Conservation (phyloP, 2,113 vertebrate species). For the Helogale parvula region DNA sequence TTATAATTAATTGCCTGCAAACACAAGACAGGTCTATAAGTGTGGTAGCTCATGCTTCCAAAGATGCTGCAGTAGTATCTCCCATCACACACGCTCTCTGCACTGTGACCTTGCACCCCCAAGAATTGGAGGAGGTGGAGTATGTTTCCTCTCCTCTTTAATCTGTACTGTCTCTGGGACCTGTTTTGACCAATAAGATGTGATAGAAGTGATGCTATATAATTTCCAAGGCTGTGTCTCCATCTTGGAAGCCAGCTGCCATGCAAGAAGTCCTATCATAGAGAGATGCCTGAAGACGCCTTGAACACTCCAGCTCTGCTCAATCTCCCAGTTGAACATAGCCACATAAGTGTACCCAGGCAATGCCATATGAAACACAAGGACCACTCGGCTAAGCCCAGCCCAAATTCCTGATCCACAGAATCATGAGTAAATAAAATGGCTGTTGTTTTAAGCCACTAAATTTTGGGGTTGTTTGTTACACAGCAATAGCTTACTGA, state of each 20-base stretch:
- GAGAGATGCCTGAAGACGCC: neutral
- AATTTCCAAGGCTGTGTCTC: neutral
- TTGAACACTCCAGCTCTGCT: neutral
- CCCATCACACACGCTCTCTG: neutral
- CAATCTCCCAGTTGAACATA: neutral
- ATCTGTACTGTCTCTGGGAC: neutral
- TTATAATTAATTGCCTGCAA: neutral
- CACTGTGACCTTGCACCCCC: neutral
- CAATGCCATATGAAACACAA: neutral
- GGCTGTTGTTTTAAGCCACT: neutral
- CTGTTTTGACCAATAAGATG: conserved; percentile 11
- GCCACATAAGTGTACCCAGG: neutral
- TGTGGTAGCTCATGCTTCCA: neutral
- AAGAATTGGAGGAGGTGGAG: neutral
- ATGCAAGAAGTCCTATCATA: neutral
- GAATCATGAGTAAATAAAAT: neutral
- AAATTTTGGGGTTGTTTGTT: neutral
- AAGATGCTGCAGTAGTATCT: neutral
- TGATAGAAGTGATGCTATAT: neutral
- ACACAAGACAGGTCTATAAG: neutral
- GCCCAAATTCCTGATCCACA: neutral
- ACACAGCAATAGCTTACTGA: neutral
- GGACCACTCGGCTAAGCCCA: neutral
- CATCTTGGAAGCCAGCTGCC: neutral
- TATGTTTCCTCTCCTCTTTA: neutral